Conservation (phyloP, 2,797 vertebrate species). For the Etheostoma perlongum region DNA sequence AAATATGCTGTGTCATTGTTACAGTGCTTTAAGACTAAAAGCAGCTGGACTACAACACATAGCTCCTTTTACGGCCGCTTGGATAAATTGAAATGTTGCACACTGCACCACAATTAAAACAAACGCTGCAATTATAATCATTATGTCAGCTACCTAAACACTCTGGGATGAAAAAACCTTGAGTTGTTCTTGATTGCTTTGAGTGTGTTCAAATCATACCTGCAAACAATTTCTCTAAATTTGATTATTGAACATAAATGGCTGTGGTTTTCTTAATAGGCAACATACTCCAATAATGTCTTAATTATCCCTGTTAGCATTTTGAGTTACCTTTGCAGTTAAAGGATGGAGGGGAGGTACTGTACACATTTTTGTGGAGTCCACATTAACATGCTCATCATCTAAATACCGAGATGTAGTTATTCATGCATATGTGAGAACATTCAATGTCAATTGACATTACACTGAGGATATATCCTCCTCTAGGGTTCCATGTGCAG, state of each 20-base stretch:
- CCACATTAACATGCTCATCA: constrained; percentile 40
- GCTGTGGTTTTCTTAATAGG: constrained; percentile 26
- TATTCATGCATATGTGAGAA: constrained; percentile 44
- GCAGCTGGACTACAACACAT: not conserved
- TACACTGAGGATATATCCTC: constrained; percentile 32
- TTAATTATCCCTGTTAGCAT: constrained; percentile 36
- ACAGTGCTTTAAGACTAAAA: not conserved
- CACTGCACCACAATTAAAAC: not conserved
- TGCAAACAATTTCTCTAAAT: constrained; percentile 31
- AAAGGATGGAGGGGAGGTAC: not conserved
- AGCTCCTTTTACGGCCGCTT: constrained; percentile 11
- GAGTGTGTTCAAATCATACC: constrained; percentile 14
- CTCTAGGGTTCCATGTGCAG: constrained; percentile 21
- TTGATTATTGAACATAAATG: constrained; percentile 13
- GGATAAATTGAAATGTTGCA: not conserved
- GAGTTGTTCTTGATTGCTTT: constrained; percentile 14
- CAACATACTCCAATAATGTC: constrained; percentile 30
- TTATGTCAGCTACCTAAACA: not conserved
- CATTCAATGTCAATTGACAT: constrained; percentile 49
- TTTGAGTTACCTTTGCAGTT: constrained; percentile 18
- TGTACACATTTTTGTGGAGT: not conserved
- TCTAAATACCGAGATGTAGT: constrained; percentile 48
- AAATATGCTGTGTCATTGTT: not conserved
- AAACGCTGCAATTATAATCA: constrained; percentile 7
- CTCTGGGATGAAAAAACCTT: not conserved